A percentile compares a stretch with the other conserved stretches of the same genome.
These are phyloP conservation scores for Phylloscopus trochiloides DNA, from an alignment of 2,113 vertebrate genomes.

Conservation along the genomic window DNA sequence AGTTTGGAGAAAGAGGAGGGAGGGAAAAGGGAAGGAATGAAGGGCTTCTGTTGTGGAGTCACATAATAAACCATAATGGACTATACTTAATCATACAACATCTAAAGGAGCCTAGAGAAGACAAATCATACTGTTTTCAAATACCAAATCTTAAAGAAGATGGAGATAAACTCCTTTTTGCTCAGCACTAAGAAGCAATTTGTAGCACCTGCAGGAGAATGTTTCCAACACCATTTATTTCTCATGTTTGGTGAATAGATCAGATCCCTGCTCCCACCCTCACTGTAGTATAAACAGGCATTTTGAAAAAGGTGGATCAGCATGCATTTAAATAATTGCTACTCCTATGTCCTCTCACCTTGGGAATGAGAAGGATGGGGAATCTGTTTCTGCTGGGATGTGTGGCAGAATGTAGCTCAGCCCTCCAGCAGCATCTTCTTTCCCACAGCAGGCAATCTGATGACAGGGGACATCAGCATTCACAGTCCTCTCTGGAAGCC, in stretches of 20 bases:
- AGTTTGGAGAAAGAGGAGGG: not conserved
- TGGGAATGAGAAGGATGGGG: not conserved
- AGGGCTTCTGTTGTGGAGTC: not conserved
- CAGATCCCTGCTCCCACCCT: not conserved
- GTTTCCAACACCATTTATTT: not conserved
- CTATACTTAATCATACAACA: not conserved
- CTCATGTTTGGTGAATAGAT: not conserved
- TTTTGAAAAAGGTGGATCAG: not conserved
- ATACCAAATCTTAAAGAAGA: not conserved
- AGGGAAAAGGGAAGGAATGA: not conserved
- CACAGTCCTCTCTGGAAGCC: accelerated
- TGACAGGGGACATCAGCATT: not conserved
- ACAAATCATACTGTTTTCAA: not conserved
- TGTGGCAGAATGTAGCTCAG: not conserved
- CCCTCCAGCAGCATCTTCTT: not conserved
- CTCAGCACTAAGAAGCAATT: not conserved
- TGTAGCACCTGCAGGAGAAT: not conserved
- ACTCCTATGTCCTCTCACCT: not conserved
- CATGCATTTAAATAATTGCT: not conserved
- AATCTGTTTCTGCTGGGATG: not conserved
- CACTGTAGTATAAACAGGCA: not conserved
- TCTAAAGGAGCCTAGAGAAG: not conserved
- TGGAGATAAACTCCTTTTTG: not conserved
- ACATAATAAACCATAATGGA: not conserved
- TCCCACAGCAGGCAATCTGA: not conserved